Conservation (phyloP, 2,113 vertebrate genomes). For the Campylomormyrus numenius region DNA sequence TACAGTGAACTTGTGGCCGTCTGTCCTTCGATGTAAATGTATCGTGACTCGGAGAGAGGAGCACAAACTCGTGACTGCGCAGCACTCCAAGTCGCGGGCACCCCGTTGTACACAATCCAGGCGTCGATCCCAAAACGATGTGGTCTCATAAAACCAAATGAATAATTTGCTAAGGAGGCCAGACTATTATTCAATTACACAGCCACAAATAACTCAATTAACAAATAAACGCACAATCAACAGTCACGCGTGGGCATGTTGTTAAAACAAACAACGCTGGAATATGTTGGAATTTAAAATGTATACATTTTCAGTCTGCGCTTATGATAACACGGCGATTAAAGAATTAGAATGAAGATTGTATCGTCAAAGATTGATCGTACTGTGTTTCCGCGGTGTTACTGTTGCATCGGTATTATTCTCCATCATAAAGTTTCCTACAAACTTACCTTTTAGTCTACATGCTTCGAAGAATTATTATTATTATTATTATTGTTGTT, state of each 20-base stretch:
- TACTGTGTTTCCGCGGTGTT: background rate
- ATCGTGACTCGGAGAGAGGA: conserved; percentile 14
- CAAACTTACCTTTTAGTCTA: background rate
- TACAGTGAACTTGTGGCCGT: background rate
- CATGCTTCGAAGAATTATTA: background rate
- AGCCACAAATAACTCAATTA: background rate
- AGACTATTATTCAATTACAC: background rate
- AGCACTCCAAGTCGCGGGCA: background rate
- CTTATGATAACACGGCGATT: background rate
- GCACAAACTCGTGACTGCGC: background rate
- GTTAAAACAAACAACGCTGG: background rate
- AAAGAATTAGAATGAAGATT: background rate
- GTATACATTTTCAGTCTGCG: background rate
- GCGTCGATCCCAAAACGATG: background rate
- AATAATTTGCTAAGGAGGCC: background rate
- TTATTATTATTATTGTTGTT: background rate
- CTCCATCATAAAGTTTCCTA: background rate
- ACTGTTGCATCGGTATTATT: background rate
- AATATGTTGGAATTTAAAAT: background rate
- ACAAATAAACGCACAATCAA: background rate
- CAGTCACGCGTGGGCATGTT: background rate
- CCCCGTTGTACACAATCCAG: background rate
- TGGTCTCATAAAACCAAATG: background rate
- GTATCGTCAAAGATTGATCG: background rate
- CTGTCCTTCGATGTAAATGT: conserved; percentile 21